Percentiles rank a stretch among this genome's conserved stretches.
phyloP scores from a whole-genome alignment of 35 echinoderm and acorn worm species.

The Heliocidaris tuberculata region DNA sequence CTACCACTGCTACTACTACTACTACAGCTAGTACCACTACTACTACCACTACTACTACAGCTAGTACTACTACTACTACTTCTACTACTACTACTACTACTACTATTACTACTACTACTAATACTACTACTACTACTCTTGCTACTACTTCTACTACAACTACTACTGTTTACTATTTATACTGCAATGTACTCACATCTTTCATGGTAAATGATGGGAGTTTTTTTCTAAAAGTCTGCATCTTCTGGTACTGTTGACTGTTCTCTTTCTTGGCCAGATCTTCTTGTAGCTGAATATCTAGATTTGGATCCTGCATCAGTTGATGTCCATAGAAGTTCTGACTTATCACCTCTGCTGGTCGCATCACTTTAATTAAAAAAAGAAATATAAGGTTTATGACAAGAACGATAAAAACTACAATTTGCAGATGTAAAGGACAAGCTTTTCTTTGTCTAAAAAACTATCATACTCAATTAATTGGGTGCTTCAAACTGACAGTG shows the following conservation, averaged over 20 bases:
- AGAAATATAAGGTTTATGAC: background rate
- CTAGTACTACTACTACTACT: too few species aligned
- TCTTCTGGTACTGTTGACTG: conserved; percentile 60
- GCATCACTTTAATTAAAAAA: background rate
- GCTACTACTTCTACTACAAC: too few species aligned
- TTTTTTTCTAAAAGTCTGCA: conserved; percentile 83
- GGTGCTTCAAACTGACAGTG: background rate
- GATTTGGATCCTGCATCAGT: conserved; percentile 51
- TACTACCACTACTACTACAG: too few species aligned
- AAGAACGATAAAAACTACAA: background rate
- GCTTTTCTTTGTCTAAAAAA: background rate
- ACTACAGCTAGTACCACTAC: too few species aligned
- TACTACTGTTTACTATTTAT: background rate
- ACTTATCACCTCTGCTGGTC: conserved; percentile 5
- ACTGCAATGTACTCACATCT: conserved; percentile 54
- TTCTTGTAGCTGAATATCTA: conserved; percentile 59
- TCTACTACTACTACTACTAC: too few species aligned
- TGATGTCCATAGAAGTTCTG: conserved; percentile 62
- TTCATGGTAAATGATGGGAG: conserved; percentile 87
- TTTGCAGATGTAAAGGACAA: background rate
- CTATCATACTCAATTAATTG: background rate
- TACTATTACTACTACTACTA: too few species aligned
- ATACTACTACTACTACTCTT: too few species aligned
- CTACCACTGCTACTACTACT: too few species aligned
- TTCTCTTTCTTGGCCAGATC: conserved; percentile 58